These are phyloP conservation scores for Rhabditoides inermis DNA, from an alignment of 2,888 invertebrate species.

Conservation along the genomic window DNA sequence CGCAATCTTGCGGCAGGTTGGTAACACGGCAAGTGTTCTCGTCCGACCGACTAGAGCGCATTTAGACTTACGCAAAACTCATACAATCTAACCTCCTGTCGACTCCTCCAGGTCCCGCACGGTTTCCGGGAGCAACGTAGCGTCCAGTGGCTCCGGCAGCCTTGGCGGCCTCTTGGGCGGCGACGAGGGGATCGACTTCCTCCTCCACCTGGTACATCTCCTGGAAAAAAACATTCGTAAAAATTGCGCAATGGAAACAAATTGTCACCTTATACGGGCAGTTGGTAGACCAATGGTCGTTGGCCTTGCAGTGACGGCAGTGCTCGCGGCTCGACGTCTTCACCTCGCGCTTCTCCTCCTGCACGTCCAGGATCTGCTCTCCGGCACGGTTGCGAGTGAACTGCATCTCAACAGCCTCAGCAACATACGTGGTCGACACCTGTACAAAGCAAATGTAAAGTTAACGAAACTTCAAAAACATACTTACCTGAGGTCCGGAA, in stretches of 20 bases:
- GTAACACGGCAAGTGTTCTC: slow-evolving; percentile 85
- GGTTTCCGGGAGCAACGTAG: slow-evolving; percentile 15
- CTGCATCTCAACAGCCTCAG: slow-evolving; percentile 88
- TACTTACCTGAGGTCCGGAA: slow-evolving; percentile 78
- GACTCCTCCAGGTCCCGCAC: slow-evolving; percentile 7
- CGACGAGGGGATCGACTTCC: slow-evolving; percentile 25
- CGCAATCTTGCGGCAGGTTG: slow-evolving; percentile 87
- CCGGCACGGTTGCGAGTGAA: slow-evolving; percentile 53
- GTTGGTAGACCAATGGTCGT: slow-evolving; percentile 91
- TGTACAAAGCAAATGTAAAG: slow-evolving; percentile 2
- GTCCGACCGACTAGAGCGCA: slow-evolving; percentile 22
- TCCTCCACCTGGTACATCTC: slow-evolving; percentile 32
- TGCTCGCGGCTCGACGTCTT: slow-evolving; percentile 36
- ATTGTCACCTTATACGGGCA: slow-evolving; percentile 90
- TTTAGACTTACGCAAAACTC: not conserved
- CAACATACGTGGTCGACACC: slow-evolving; percentile 81
- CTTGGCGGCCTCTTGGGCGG: slow-evolving; percentile 22
- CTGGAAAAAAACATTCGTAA: slow-evolving; percentile 10
- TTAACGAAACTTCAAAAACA: not conserved
- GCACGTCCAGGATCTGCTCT: slow-evolving; percentile 54
- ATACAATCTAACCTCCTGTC: not conserved
- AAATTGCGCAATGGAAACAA: slow-evolving; percentile 1
- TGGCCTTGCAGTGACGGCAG: slow-evolving; percentile 50
- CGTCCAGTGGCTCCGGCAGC: slow-evolving; percentile 7
- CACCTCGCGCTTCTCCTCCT: slow-evolving; percentile 45